phyloP scores from a whole-genome alignment of 2,113 vertebrate species.

The Struthidea cinerea region DNA sequence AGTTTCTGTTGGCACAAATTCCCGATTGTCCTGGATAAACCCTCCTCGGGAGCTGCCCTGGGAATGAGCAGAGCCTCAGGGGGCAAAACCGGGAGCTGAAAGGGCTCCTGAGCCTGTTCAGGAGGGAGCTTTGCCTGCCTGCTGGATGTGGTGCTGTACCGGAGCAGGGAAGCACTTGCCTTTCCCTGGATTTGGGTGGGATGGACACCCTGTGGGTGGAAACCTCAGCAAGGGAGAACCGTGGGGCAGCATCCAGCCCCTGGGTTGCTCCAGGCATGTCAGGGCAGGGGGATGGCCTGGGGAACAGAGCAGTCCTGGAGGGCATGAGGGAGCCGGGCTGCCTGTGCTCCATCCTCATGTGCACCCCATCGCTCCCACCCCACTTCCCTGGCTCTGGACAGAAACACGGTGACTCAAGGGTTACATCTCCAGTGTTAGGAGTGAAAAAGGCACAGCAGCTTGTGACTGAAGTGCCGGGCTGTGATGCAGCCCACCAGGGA shows the following conservation, averaged over 20 bases:
- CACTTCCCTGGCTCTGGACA: background rate
- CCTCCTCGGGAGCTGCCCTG: background rate
- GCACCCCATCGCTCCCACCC: background rate
- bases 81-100: background rate
- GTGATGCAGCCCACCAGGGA: background rate
- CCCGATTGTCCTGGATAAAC: background rate
- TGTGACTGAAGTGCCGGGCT: background rate
- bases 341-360: background rate
- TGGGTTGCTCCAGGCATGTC: background rate
- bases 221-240: background rate
- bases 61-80: background rate
- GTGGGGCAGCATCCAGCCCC: background rate
- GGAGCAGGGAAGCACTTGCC: accelerated
- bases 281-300: background rate
- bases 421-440: background rate
- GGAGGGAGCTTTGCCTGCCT: background rate
- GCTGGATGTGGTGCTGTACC: accelerated
- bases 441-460: background rate
- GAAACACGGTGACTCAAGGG: background rate
- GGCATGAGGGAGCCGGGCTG: background rate
- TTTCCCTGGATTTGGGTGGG: background rate
- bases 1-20: background rate
- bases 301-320: background rate
- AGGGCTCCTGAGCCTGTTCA: background rate
- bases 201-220: background rate